A percentile compares a stretch with the other conserved stretches of the same genome.
phyloP scores from a whole-genome alignment of 2,797 vertebrate species.

The Calcarius lapponicus region DNA sequence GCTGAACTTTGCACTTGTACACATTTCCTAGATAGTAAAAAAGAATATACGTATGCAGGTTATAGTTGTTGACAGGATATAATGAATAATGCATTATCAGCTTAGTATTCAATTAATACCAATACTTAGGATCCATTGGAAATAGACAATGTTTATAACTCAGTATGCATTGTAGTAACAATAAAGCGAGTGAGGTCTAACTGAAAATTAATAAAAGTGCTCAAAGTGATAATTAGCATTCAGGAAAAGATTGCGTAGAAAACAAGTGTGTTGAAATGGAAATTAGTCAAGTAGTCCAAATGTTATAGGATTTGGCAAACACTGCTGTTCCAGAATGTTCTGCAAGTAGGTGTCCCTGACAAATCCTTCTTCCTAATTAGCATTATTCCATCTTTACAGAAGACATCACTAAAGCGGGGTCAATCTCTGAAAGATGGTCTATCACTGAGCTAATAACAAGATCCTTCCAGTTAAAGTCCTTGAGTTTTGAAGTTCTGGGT shows the following conservation, averaged over 20 bases:
- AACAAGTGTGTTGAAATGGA: not conserved
- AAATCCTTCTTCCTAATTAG: not conserved
- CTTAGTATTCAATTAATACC: constrained; percentile 6
- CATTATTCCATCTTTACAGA: not conserved
- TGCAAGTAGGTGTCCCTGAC: not conserved
- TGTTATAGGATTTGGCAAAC: not conserved
- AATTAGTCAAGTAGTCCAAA: not conserved
- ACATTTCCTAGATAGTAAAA: not conserved
- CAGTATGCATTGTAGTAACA: not conserved
- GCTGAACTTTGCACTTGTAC: not conserved
- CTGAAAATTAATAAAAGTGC: not conserved
- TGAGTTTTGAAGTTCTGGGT: not conserved
- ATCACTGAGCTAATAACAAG: not conserved
- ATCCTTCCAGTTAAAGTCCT: not conserved
- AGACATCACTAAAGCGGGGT: not conserved
- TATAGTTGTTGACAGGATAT: not conserved
- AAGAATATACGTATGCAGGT: not conserved
- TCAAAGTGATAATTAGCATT: not conserved
- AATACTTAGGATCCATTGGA: not conserved
- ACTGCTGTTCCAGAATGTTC: not conserved
- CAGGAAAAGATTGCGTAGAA: not conserved
- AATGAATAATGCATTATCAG: not conserved
- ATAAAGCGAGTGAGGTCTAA: not conserved
- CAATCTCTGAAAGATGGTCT: not conserved
- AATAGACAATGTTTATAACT: not conserved